Base-by-base conservation (phyloP, 2,797 vertebrate species). In the Pipistrellus pygmaeus region DNA sequence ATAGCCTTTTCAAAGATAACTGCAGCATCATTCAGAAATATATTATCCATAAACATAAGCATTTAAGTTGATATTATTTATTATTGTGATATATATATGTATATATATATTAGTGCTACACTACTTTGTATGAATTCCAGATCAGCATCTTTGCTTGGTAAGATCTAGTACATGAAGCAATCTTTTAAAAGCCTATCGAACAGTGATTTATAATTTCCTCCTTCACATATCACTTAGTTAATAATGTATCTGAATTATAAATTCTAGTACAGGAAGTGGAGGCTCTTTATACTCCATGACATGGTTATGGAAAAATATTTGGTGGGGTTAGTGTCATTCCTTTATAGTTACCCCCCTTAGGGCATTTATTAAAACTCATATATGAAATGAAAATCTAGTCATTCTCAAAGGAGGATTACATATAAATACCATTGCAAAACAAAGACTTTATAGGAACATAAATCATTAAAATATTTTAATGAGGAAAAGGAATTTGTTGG, bases 201-300 rank as follows among this genome's bases (percentile, higher is more conserved):
- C 30, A 76, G 44, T 71, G 71, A 85, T 89, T 96, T 95, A 91
- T n/a, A 94, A 23, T 93, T 94, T 95, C 51, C 51, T 87, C 72
- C 78, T 95, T 93, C n/a, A 95, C 60, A 92, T 71, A 87, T 89
- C 53, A 53, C 62, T 94, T 88, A 93, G 82, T 78, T 96, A 88
- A 60, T 71, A 89, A 48, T 89, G 64, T 89, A 66, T 71, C 78
- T 57, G 93, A 94, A 94, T 94, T 83, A 92, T 82, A 88, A 89
- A 86, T 94, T 91, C 46, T 55, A 64, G 20, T 78, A 78, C 62
- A 73, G 84, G 72, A 95, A 92, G 48, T 86, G 17, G 62, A 94
- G 94, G 83, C 57, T 81, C 84, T 95, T 90, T 92, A 75, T 92
- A 78, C 4, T 90, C 76, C 91, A 48, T 91, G 85, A 66, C 85